Evolutionary conservation across 2,888 invertebrate genomes (phyloP), one percentile per base, ranked within the genome.

Genomic region (Crioceris asparagi): DNA sequence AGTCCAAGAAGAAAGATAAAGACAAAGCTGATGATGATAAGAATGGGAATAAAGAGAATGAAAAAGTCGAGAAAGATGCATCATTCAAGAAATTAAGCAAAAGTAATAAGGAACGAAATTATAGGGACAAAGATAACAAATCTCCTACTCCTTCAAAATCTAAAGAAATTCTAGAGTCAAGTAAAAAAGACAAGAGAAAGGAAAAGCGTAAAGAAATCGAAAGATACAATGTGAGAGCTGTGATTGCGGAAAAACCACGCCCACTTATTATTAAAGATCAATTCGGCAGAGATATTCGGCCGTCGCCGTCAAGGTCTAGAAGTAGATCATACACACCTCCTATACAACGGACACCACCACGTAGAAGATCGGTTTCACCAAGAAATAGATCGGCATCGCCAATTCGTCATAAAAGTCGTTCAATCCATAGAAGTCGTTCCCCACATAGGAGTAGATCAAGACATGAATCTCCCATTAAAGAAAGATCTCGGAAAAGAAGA

Each of bases 71-170:
- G 1, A 68, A 67, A 42, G 68, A 69, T 12, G 62, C 77, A 4
- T 63, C 75, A 0, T 90, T 90, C 69, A 88, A 87, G 54, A 87
- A 87, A 59, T 67, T 83, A 8, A 81, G 82, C 29, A 84, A 82
- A 59, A 81, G 69, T 48, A 78, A 75, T 14, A 84, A 82, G 57
- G 84, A 80, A 52, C 68, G 83, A 41, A 86, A 78, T 53, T 90
- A 88, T 55, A 70, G 87, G 5, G 82, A 81, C 32, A 77, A 75
- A 60, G 57, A 66, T 57, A 48, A 52, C 26, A 55, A 67, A 60
- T 52, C 68, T 30, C 56, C 29, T 53, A 59, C 16, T 59, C 60
- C 29, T 65, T 61, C 51, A 62, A 67, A 36, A 59, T 61, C 48
- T 12, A 40, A 35, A 62, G 63, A 17, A 57, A n/a, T n/a, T n/a